Base-by-base conservation (phyloP, 2,888 invertebrate species). In the Drosophila sordidapex region DNA sequence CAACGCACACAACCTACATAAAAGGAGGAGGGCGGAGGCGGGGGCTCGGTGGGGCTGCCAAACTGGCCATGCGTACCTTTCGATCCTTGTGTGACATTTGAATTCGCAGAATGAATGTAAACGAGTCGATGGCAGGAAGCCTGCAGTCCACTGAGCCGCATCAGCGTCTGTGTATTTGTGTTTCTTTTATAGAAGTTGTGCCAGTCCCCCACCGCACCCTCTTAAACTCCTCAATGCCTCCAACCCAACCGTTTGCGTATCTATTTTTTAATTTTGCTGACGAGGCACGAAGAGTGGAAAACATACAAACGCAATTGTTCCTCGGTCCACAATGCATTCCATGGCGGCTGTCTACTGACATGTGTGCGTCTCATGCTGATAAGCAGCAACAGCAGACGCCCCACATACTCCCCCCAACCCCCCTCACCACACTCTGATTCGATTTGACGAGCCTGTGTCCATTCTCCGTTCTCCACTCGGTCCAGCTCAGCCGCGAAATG, bases 191-290 rank as follows among this genome's bases (percentile, higher is more conserved):
- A 72, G 56, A 85, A 85, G 71, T 87, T 84, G 70, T 68, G 63
- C 58, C 62, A 15, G 15, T 10, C 4, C 4, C 21, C 15, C 13
- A 1, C 4, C 7, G 5, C 29, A 18, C n/a, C 35, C 29, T 7
- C 46, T 25, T 8, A 21, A 43, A 43, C n/a, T 15, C 25, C 10
- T 27, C 13, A 36, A 29, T 43, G 43, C 10, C 2, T 2, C 15
- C 15, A 25, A 8, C 2, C 29, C 29, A 25, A 4, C 27, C 21
- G 8, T 35, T 48, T 21, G 85, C 87, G 85, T 83, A 86, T 85
- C 80, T 89, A 87, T 83, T 90, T 91, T 91, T 90, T 91, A 86
- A 89, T 89, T 90, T 90, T 83, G 89, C 89, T 90, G 89, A 90
- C 89, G 85, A 76, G 76, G 85, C 88, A 82, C 75, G 36, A 11